A percentile compares a stretch with the other conserved stretches of the same genome.
Evolutionary conservation across 53 echinoderm and acorn worm species (phyloP).

Genomic region (Actinopyga echinites): DNA sequence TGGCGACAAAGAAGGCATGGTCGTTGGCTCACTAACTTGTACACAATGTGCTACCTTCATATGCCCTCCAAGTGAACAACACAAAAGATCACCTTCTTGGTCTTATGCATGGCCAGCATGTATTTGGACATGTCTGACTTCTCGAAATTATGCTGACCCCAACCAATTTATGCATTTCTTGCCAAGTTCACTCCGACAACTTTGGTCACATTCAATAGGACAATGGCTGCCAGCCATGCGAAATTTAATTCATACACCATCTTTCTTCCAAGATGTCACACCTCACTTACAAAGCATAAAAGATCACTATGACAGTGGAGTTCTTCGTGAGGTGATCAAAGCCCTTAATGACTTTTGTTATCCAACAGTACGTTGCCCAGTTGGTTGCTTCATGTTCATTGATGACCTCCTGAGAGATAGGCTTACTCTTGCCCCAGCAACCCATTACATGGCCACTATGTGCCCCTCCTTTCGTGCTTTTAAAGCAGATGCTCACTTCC

Average conservation of each 20-base stretch:
- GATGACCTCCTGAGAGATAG: conserved; percentile 41
- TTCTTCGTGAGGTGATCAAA: conserved; percentile 4
- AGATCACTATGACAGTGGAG: conserved; percentile 3
- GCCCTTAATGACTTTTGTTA: conserved; percentile 35
- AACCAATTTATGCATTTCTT: conserved; percentile 22
- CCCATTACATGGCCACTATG: conserved; percentile 14
- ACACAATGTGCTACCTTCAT: conserved; percentile 35
- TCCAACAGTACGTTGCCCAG: conserved; percentile 43
- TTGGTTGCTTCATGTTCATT: conserved; percentile 55
- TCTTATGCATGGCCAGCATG: conserved; percentile 52
- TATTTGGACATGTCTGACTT: conserved; percentile 46
- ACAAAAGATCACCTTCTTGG: conserved; percentile 25
- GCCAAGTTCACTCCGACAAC: neutral
- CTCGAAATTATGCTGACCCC: conserved; percentile 29
- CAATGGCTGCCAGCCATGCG: neutral
- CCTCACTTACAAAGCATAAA: neutral
- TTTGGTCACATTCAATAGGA: neutral
- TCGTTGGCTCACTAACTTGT: conserved; percentile 30
- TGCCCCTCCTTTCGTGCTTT: conserved; percentile 29
- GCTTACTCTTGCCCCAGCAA: neutral
- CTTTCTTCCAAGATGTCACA: neutral
- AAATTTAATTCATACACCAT: neutral
- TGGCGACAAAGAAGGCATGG: conserved; percentile 35
- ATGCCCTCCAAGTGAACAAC: conserved; percentile 7
- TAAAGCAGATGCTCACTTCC: conserved; percentile 13